phyloP scores from a whole-genome alignment of 2,888 invertebrate genomes.

The Eulithis prunata region DNA sequence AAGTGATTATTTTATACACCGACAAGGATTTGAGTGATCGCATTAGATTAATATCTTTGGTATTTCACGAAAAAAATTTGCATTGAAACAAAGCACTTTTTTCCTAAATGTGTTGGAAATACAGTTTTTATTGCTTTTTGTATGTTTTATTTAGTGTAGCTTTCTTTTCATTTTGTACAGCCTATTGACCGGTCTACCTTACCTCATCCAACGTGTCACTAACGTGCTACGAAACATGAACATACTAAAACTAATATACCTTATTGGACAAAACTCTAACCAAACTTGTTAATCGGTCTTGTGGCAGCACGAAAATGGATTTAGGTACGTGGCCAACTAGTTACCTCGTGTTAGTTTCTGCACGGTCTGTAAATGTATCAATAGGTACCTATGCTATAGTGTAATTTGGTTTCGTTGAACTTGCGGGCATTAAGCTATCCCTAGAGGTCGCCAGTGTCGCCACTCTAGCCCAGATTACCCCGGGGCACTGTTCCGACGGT shows the following conservation, averaged over 20 bases:
- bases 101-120: no score
- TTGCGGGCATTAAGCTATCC: slow-evolving; percentile 45
- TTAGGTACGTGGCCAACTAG: slow-evolving; percentile 25
- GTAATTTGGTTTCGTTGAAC: slow-evolving; percentile 44
- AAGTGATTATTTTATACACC: slow-evolving; percentile 31
- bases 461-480: slow-evolving; percentile 55
- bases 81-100: no score
- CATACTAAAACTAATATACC: neutral
- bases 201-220: neutral
- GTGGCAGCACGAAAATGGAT: slow-evolving; percentile 25
- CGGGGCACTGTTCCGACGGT: slow-evolving; percentile 53
- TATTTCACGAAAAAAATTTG: no score
- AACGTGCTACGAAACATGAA: neutral
- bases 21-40: slow-evolving; percentile 2
- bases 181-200: neutral
- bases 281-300: slow-evolving; percentile 27
- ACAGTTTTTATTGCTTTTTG: no score
- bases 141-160: no score
- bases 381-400: slow-evolving; percentile 22
- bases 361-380: slow-evolving; percentile 21
- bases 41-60: slow-evolving; percentile 16
- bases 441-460: slow-evolving; percentile 46
- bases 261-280: slow-evolving; percentile 15
- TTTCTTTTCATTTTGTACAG: no score
- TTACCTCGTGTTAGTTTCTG: slow-evolving; percentile 25